Evolutionary conservation across 2,888 invertebrate genomes (phyloP).

Genomic region (Pandemis corylana): DNA sequence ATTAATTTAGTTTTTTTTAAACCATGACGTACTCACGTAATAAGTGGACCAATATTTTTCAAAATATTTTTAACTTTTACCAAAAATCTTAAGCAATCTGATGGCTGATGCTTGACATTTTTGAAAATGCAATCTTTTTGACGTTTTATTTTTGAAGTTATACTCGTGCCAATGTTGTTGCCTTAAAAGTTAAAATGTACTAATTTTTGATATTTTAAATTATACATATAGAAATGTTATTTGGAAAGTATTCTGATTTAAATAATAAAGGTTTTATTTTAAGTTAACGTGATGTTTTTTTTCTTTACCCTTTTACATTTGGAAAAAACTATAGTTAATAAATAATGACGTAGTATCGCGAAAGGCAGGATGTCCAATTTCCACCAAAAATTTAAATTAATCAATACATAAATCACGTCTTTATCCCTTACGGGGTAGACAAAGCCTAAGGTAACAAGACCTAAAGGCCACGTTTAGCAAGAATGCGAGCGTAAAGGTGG

Average conservation of each 20-base stretch:
- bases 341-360: neutral
- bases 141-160: slow-evolving; percentile 44
- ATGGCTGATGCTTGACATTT: slow-evolving; percentile 83
- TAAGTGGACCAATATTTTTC: slow-evolving; percentile 58
- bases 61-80: slow-evolving; percentile 44
- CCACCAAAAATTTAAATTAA: too few species aligned
- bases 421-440: too few species aligned
- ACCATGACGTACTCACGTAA: slow-evolving; percentile 19
- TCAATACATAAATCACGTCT: too few species aligned
- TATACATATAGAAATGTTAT: slow-evolving; percentile 59
- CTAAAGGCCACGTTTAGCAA: too few species aligned
- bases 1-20: slow-evolving; percentile 43
- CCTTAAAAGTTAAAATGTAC: slow-evolving; percentile 69
- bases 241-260: slow-evolving; percentile 61
- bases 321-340: neutral
- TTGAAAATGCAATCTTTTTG: slow-evolving; percentile 54
- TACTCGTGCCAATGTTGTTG: slow-evolving; percentile 61
- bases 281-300: slow-evolving; percentile 69
- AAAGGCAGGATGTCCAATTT: too few species aligned
- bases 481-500: too few species aligned
- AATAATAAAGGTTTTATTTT: slow-evolving; percentile 79
- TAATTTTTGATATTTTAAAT: slow-evolving; percentile 70
- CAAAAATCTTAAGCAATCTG: slow-evolving; percentile 77
- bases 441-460: too few species aligned
- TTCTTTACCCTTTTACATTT: slow-evolving; percentile 31